Evolutionary conservation across 2,113 vertebrate genomes (phyloP).

Genomic region (Carollia perspicillata): DNA sequence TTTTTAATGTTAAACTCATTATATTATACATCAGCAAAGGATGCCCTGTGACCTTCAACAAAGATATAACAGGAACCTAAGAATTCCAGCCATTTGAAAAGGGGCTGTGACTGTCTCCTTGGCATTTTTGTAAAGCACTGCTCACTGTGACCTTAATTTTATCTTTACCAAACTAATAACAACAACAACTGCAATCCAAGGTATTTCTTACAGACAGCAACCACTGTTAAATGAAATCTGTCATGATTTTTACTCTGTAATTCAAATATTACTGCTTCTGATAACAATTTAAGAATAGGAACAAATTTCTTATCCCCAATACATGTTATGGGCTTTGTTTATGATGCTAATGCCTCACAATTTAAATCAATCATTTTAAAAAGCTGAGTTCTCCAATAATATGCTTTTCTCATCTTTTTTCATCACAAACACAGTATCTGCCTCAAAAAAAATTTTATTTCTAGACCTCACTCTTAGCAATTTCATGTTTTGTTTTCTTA

Average conservation of each 20-base stretch:
- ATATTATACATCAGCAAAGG: background rate
- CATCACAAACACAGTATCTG: background rate
- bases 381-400: background rate
- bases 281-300: background rate
- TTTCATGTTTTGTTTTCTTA: background rate
- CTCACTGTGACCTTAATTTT: conserved; percentile 16
- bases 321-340: background rate
- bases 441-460: conserved; percentile 1
- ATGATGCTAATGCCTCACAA: background rate
- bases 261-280: background rate
- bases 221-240: background rate
- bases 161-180: conserved; percentile 27
- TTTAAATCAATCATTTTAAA: conserved; percentile 20
- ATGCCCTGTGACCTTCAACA: conserved; percentile 5
- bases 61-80: background rate
- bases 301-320: background rate
- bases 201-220: background rate
- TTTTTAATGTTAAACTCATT: conserved; percentile 29
- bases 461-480: background rate
- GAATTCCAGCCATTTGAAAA: background rate
- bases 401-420: background rate
- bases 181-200: background rate
- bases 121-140: background rate
- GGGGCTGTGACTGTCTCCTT: background rate
- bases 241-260: conserved; percentile 3